These are phyloP conservation scores for Pseudococcus jackbeardsleyi DNA, from an alignment of 2,888 invertebrate genomes.

Conservation along the genomic window DNA sequence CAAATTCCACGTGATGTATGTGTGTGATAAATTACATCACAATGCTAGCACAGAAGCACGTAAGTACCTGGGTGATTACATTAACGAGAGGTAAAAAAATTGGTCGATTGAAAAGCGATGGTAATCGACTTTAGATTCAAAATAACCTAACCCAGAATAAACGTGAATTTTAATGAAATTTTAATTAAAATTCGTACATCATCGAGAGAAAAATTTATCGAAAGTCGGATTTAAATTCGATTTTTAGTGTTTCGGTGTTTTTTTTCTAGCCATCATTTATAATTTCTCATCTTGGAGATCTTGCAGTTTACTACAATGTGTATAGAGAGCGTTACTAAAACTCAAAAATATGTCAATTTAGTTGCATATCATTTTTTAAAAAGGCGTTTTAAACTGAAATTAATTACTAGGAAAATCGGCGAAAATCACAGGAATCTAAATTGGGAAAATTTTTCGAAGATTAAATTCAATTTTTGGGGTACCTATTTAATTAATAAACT, in stretches of 20 bases:
- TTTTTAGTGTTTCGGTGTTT: neutral
- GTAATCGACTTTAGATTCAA: neutral
- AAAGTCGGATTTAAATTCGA: neutral
- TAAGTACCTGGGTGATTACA: neutral
- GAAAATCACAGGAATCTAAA: too few relatives aligned
- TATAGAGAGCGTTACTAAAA: neutral
- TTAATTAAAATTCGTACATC: neutral
- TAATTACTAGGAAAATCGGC: too few relatives aligned
- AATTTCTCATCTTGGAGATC: neutral
- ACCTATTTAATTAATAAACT: too few relatives aligned
- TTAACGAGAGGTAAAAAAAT: neutral
- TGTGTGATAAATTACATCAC: constrained; percentile 47
- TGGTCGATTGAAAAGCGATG: neutral
- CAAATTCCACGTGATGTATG: constrained; percentile 45
- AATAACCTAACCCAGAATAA: neutral
- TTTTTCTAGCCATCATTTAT: neutral
- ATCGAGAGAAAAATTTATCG: neutral
- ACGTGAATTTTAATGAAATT: neutral
- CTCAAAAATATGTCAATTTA: neutral
- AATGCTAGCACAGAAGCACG: neutral
- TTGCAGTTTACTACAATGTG: neutral
- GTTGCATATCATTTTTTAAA: neutral
- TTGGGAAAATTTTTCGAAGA: too few relatives aligned
- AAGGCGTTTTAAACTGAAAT: neutral
- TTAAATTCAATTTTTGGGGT: too few relatives aligned